phyloP scores from a whole-genome alignment of 1,140 invertebrate species.

The Steinernema feltiae region DNA sequence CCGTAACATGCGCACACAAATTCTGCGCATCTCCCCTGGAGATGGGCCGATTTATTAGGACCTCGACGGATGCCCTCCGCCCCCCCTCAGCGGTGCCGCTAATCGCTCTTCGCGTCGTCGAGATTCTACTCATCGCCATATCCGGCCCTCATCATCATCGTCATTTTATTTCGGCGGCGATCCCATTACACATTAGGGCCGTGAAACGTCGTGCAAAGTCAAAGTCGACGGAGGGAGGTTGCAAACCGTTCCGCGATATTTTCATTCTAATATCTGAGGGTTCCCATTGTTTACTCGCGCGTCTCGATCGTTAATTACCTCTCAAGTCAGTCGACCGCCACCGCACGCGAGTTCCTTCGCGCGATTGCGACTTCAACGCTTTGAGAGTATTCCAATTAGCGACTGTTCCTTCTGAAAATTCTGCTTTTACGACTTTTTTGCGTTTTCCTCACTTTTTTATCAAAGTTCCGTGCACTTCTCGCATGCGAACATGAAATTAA shows the following conservation, averaged over 20 bases:
- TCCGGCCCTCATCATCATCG: conserved; percentile 2
- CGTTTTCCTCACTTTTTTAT: too few relatives aligned
- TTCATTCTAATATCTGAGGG: not conserved
- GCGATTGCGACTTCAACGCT: not conserved
- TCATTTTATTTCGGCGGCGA: conserved; percentile 4
- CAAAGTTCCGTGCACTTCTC: not conserved
- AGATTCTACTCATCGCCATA: not conserved
- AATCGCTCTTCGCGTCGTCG: not conserved
- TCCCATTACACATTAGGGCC: conserved; percentile 13
- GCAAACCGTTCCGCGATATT: not conserved
- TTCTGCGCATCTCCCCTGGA: conserved; percentile 1
- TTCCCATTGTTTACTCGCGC: conserved; percentile 1
- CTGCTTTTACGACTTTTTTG: not conserved
- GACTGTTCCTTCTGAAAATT: not conserved
- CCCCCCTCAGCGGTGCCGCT: not conserved
- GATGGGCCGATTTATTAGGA: conserved; percentile 11
- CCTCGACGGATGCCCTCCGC: not conserved
- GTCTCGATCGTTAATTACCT: conserved; percentile 14
- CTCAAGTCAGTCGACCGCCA: not conserved
- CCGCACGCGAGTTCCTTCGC: conserved; percentile 12
- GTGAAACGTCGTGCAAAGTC: not conserved
- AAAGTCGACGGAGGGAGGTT: not conserved
- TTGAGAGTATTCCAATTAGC: not conserved
- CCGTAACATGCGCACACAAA: not conserved
- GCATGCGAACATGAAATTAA: not conserved